Base-by-base conservation (phyloP, 2,797 vertebrate genomes). In the Spizella passerina region DNA sequence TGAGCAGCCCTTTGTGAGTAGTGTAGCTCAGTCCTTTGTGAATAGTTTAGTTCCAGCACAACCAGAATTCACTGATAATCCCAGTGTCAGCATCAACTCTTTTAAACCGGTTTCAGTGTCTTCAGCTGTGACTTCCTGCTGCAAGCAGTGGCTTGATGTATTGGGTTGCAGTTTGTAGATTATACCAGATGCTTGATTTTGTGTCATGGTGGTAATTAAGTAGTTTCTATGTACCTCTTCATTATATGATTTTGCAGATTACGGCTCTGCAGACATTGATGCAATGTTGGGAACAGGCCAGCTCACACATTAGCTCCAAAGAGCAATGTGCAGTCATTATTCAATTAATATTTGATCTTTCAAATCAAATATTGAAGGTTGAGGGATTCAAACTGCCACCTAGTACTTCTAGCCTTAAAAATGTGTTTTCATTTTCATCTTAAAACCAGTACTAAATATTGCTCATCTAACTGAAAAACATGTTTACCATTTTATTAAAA, bases 111-210 rank as follows among this genome's bases (percentile, higher is more conserved):
- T 90, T 93, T 72, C 44, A 23, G 52, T 76, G 38, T 72, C 50
- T 90, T 78, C 78, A 71, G 34, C 71, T 4, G 2, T 0, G 14
- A 55, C 57, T 82, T 81, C 57, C 72, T 30, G 4, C 69, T 85
- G 60, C 88, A 73, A 82, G 88, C 64, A 88, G 65, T 57, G 95
- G 78, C 88, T 95, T 90, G 69, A 57, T 60, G 63, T 69, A 29
- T 53, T 88, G 86, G 90, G 90, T 83, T 71, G 79, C 86, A 82
- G 91, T 92, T 93, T 94, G 86, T 50, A 60, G 66, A 41, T 88
- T 26, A 3, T 59, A 81, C 43, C 21, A 79, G 44, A 47, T 85
- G 70, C 57, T 86, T 77, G 92, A 23, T 90, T 94, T 88, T 70
- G 36, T 91, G 50, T 73, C 49, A 6, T n/a, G 55, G 30, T 82